A percentile compares a stretch with the other conserved stretches of the same genome.
These are phyloP conservation scores for Baccha elongata DNA, from an alignment of 2,888 invertebrate species.

Conservation along the genomic window DNA sequence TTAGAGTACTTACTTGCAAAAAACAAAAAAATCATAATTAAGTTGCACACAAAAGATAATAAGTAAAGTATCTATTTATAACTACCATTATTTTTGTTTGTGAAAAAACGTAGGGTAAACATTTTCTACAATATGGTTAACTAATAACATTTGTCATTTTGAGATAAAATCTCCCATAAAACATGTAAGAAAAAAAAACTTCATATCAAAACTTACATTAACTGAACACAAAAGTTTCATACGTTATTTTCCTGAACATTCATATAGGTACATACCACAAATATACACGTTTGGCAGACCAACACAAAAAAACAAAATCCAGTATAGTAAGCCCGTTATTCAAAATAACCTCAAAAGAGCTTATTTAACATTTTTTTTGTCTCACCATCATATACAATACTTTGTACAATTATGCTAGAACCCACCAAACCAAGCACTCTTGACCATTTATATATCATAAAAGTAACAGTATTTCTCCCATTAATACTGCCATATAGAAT, in stretches of 20 bases:
- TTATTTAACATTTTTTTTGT: constrained; percentile 43
- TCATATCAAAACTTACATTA: too few species aligned
- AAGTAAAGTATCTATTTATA: too few species aligned
- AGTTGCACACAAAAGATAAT: too few species aligned
- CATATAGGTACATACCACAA: too few species aligned
- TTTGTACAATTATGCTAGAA: constrained; percentile 17
- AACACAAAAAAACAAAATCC: not conserved
- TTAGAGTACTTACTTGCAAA: too few species aligned
- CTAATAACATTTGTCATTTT: not conserved
- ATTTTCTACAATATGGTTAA: not conserved
- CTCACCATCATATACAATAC: constrained; percentile 17
- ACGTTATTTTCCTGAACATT: too few species aligned
- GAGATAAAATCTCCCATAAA: not conserved
- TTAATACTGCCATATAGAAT: constrained; percentile 4
- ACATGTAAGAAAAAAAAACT: not conserved
- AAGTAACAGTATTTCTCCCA: constrained; percentile 11
- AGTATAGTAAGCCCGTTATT: constrained; percentile 1
- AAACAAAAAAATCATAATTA: too few species aligned
- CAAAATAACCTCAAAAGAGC: constrained; percentile 17
- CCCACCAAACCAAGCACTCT: constrained; percentile 28
- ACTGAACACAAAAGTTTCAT: too few species aligned
- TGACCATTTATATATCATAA: constrained; percentile 10
- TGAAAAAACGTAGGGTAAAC: too few species aligned
- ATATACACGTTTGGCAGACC: not conserved
- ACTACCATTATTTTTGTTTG: too few species aligned